A percentile compares a stretch with the other conserved stretches of the same genome.
Evolutionary conservation across 92 coral and sea anemone genomes (phyloP).

Genomic region (Zoanthus gigantus): DNA sequence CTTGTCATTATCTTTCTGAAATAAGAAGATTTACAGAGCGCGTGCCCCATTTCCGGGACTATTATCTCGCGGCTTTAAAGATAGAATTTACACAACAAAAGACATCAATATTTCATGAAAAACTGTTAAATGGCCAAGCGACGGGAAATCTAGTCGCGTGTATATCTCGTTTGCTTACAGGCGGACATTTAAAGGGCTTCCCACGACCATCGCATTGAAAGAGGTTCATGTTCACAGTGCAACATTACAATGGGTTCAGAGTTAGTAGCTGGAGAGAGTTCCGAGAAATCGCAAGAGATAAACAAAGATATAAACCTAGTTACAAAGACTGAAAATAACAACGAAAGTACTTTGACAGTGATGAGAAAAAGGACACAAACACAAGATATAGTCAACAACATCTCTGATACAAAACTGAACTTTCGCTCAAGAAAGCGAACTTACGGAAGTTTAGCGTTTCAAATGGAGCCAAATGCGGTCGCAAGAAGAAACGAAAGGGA

Average conservation of each 20-base stretch:
- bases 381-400: slow-evolving; percentile 11
- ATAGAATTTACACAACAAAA: slow-evolving; percentile 90
- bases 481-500: slow-evolving; percentile 96
- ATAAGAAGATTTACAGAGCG: background rate
- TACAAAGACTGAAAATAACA: slow-evolving; percentile 17
- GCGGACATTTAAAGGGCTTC: slow-evolving; percentile 45
- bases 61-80: slow-evolving; percentile 72
- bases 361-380: slow-evolving; percentile 40
- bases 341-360: slow-evolving; percentile 41
- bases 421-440: slow-evolving; percentile 60
- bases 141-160: slow-evolving; percentile 26
- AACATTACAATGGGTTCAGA: slow-evolving; percentile 48
- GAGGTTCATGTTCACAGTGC: slow-evolving; percentile 42
- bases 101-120: slow-evolving; percentile 83
- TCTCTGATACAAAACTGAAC: slow-evolving; percentile 27
- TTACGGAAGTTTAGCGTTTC: slow-evolving; percentile 68
- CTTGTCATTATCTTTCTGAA: background rate
- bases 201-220: slow-evolving; percentile 28
- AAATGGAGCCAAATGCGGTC: slow-evolving; percentile 89
- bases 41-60: slow-evolving; percentile 75
- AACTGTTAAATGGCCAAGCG: slow-evolving; percentile 62
- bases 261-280: slow-evolving; percentile 37
- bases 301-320: slow-evolving; percentile 33
- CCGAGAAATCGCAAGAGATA: slow-evolving; percentile 41
- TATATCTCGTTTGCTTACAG: slow-evolving; percentile 6